Conservation (phyloP, 2,888 invertebrate genomes). For the Ctenicera cuprea region DNA sequence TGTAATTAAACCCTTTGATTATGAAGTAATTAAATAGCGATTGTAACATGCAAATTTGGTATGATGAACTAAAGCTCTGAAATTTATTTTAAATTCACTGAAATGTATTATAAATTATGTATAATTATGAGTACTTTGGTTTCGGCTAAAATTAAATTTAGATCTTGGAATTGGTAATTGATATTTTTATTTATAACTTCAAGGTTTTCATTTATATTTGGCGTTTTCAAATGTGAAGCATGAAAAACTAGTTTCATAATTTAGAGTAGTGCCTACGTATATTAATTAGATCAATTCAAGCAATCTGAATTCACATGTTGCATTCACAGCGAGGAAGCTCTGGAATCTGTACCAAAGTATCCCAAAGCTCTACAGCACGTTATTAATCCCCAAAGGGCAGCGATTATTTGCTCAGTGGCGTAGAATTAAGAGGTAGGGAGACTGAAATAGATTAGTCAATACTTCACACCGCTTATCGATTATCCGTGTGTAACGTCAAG, state of each 20-base stretch:
- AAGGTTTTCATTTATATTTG: too few relatives aligned
- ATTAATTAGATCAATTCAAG: conserved; percentile 32
- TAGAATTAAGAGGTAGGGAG: conserved; percentile 66
- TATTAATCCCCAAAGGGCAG: conserved; percentile 68
- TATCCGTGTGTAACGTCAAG: conserved; percentile 47
- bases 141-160: too few relatives aligned
- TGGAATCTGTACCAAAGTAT: conserved; percentile 54
- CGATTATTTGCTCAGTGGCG: conserved; percentile 70
- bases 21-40: conserved; percentile 14
- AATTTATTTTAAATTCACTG: not conserved
- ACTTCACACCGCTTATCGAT: conserved; percentile 58
- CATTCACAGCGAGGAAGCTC: conserved; percentile 41
- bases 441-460: conserved; percentile 68
- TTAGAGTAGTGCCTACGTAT: not conserved
- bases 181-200: too few relatives aligned
- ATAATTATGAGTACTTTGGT: not conserved
- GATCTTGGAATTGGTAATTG: too few relatives aligned
- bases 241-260: too few relatives aligned
- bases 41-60: conserved; percentile 13
- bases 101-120: not conserved
- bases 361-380: conserved; percentile 64
- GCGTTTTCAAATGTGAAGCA: too few relatives aligned
- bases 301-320: conserved; percentile 41
- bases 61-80: not conserved
- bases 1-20: conserved; percentile 20